Conservation (phyloP, 2,888 invertebrate genomes). For the Ornithoptera priamus region DNA sequence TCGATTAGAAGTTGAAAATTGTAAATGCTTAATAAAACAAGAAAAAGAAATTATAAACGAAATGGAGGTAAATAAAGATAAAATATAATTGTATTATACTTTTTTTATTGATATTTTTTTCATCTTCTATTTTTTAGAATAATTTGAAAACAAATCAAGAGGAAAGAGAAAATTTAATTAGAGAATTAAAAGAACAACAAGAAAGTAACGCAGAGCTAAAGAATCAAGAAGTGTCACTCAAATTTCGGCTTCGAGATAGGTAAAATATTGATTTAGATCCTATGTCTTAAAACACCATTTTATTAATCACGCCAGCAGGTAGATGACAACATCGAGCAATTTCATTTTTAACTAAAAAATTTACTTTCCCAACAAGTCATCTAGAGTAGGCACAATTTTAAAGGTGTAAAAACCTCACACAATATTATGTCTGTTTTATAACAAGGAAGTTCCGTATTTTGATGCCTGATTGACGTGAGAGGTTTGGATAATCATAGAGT, state of each 20-base stretch:
- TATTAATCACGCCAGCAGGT: too few relatives aligned
- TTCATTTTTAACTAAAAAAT: too few relatives aligned
- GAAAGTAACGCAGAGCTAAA: slow-evolving; percentile 54
- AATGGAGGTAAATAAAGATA: slow-evolving; percentile 47
- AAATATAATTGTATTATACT: not conserved
- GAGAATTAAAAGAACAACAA: slow-evolving; percentile 49
- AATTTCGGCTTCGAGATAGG: slow-evolving; percentile 57
- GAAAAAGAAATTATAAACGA: slow-evolving; percentile 48
- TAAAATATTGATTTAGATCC: slow-evolving; percentile 28
- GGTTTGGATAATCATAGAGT: too few relatives aligned
- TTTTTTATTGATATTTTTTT: not conserved
- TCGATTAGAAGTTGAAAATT: slow-evolving; percentile 48
- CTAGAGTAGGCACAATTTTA: too few relatives aligned
- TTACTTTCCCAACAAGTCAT: too few relatives aligned
- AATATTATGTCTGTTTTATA: too few relatives aligned
- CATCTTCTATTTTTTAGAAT: slow-evolving; percentile 41
- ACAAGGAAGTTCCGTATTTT: too few relatives aligned
- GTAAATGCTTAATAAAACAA: slow-evolving; percentile 43
- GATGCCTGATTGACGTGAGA: too few relatives aligned
- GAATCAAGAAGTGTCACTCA: slow-evolving; percentile 47
- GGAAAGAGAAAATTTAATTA: slow-evolving; percentile 46
- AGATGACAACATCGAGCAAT: too few relatives aligned
- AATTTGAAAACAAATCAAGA: slow-evolving; percentile 46
- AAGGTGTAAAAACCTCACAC: too few relatives aligned
- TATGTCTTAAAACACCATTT: too few relatives aligned